These are phyloP conservation scores for Nemotelus nigrinus DNA, from an alignment of 2,888 invertebrate species.

Conservation along the genomic window DNA sequence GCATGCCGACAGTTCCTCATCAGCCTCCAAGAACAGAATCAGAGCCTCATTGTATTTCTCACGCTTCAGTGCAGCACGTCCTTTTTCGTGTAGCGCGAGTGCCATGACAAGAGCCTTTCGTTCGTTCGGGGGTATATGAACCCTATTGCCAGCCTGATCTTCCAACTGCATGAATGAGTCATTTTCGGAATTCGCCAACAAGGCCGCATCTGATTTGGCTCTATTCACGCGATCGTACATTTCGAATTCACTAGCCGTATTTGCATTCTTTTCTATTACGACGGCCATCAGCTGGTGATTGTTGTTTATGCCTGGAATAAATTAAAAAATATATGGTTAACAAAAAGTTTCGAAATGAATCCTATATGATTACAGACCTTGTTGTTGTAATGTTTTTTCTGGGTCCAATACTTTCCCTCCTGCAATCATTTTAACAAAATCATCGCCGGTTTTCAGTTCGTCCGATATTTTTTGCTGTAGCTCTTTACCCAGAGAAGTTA, in stretches of 20 bases:
- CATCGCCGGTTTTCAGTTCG: constrained; percentile 62
- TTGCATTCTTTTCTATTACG: constrained; percentile 64
- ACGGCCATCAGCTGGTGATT: constrained; percentile 76
- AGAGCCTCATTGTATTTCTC: constrained; percentile 77
- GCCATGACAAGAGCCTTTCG: constrained; percentile 77
- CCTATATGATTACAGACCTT: constrained; percentile 62
- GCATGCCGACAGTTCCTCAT: constrained; percentile 72
- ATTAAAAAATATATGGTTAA: not conserved
- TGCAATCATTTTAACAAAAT: constrained; percentile 74
- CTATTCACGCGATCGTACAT: constrained; percentile 69
- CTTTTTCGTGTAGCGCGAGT: constrained; percentile 83
- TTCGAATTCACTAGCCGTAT: constrained; percentile 66
- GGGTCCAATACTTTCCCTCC: constrained; percentile 73
- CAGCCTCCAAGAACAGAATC: constrained; percentile 80
- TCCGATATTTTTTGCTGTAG: constrained; percentile 68
- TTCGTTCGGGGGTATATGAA: constrained; percentile 77
- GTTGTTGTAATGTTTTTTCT: constrained; percentile 66
- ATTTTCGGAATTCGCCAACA: constrained; percentile 66
- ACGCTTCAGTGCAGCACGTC: constrained; percentile 73
- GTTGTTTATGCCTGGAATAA: constrained; percentile 68
- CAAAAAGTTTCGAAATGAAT: not conserved
- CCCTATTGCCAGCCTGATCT: constrained; percentile 80
- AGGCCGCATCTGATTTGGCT: constrained; percentile 68
- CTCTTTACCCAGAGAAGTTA: constrained; percentile 68
- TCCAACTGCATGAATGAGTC: constrained; percentile 69